Percentiles rank a stretch among this genome's conserved stretches.
These are phyloP conservation scores for Microtus montanus DNA, from an alignment of 2,113 vertebrate species.

Conservation along the genomic window DNA sequence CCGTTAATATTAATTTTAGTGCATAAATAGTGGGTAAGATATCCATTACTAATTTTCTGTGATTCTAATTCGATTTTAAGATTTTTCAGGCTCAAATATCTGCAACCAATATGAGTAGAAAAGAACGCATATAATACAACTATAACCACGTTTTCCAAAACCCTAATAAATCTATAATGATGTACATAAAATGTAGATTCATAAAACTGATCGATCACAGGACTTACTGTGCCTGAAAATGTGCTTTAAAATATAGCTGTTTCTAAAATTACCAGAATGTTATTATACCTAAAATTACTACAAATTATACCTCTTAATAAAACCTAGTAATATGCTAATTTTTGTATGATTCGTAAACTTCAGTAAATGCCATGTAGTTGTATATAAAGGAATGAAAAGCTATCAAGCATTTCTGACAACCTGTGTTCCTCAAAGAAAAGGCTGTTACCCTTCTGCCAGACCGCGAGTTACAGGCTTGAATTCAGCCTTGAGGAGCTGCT, in stretches of 20 bases:
- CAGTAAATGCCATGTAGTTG: neutral
- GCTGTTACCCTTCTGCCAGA: neutral
- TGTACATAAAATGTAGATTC: slow-evolving; percentile 41
- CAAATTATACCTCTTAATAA: slow-evolving; percentile 44
- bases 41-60: slow-evolving; percentile 30
- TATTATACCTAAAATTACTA: slow-evolving; percentile 5
- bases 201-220: slow-evolving; percentile 24
- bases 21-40: slow-evolving; percentile 37
- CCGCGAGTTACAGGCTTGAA: neutral
- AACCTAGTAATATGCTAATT: slow-evolving; percentile 21
- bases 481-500: neutral
- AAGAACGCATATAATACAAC: neutral
- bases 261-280: slow-evolving; percentile 39
- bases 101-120: slow-evolving; percentile 34
- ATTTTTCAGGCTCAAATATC: slow-evolving; percentile 10
- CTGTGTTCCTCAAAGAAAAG: slow-evolving; percentile 15
- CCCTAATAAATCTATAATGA: neutral
- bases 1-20: slow-evolving; percentile 56
- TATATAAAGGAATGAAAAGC: neutral
- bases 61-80: slow-evolving; percentile 59
- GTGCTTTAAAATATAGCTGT: slow-evolving; percentile 6
- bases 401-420: neutral
- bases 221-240: neutral
- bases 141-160: too few relatives aligned
- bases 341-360: slow-evolving; percentile 33